phyloP scores from a whole-genome alignment of 53 echinoderm and acorn worm genomes.

The Henricia sp. region DNA sequence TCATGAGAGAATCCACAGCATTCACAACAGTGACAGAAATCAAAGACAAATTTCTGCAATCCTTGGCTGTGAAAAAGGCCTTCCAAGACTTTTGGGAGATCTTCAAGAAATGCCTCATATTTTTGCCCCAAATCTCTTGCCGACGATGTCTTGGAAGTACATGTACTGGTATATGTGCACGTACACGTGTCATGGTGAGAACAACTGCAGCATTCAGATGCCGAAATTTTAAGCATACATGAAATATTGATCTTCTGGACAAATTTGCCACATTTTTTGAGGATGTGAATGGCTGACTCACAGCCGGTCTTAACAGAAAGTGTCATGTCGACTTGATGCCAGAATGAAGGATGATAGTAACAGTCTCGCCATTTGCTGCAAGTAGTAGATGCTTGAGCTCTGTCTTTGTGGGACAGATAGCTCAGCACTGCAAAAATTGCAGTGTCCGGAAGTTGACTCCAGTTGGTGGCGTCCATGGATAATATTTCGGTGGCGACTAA shows the following conservation, averaged over 20 bases:
- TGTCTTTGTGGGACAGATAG: slow-evolving; percentile 22
- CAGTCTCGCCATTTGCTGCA: slow-evolving; percentile 54
- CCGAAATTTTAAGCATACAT: background rate
- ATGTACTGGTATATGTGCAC: no score
- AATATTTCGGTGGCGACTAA: background rate
- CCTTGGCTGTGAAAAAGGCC: slow-evolving; percentile 20
- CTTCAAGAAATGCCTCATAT: slow-evolving; percentile 5
- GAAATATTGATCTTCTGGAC: slow-evolving; percentile 18
- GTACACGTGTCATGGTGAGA: no score
- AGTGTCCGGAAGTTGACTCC: slow-evolving; percentile 55
- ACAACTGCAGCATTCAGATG: no score
- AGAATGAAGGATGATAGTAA: slow-evolving; percentile 54
- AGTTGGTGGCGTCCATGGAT: slow-evolving; percentile 22
- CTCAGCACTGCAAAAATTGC: slow-evolving; percentile 10
- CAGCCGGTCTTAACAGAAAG: slow-evolving; percentile 19
- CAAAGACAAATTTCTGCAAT: slow-evolving; percentile 25
- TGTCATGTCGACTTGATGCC: slow-evolving; percentile 31
- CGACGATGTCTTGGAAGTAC: no score
- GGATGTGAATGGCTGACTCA: slow-evolving; percentile 2
- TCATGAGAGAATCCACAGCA: background rate
- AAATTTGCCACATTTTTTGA: slow-evolving; percentile 46
- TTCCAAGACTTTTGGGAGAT: slow-evolving; percentile 3
- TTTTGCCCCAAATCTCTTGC: no score
- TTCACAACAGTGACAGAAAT: slow-evolving; percentile 7
- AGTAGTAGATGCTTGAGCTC: slow-evolving; percentile 36